These are phyloP conservation scores for Beris morrisii DNA, from an alignment of 2,888 invertebrate species.

Conservation along the genomic window DNA sequence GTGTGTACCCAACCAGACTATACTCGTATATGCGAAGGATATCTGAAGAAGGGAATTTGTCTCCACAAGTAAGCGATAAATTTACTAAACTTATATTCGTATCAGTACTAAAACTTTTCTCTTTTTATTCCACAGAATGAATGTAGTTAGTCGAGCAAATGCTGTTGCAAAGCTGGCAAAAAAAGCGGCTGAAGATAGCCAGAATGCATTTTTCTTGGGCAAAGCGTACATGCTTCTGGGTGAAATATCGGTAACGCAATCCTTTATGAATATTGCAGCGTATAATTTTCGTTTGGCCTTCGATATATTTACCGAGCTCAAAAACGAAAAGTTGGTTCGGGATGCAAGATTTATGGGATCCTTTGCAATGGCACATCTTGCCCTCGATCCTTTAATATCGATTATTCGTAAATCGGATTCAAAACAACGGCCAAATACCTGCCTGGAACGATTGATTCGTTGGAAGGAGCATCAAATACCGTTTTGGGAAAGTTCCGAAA, in stretches of 20 bases:
- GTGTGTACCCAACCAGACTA: slow-evolving; percentile 8
- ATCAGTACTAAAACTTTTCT: neutral
- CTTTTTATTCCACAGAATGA: slow-evolving; percentile 1
- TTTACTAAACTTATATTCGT: neutral
- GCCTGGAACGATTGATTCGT: neutral
- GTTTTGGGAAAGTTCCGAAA: slow-evolving; percentile 31
- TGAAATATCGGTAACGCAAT: slow-evolving; percentile 7
- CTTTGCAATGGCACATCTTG: slow-evolving; percentile 25
- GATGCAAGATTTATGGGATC: slow-evolving; percentile 31
- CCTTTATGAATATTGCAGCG: slow-evolving; percentile 17
- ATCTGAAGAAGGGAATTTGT: slow-evolving; percentile 19
- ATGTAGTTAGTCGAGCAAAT: slow-evolving; percentile 8
- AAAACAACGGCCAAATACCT: neutral
- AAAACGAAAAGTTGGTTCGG: slow-evolving; percentile 10
- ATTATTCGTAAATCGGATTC: slow-evolving; percentile 2
- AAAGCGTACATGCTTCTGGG: slow-evolving; percentile 22
- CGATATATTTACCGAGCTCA: slow-evolving; percentile 23
- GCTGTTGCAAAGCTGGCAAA: slow-evolving; percentile 21
- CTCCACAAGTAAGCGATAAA: slow-evolving; percentile 5
- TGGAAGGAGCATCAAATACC: slow-evolving; percentile 30
- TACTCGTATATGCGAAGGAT: slow-evolving; percentile 28
- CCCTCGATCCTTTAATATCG: neutral
- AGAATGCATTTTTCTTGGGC: slow-evolving; percentile 12
- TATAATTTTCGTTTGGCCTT: slow-evolving; percentile 26
- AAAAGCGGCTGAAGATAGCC: slow-evolving; percentile 13